Evolutionary conservation across 2,797 vertebrate species (phyloP), one percentile per base, ranked within the genome.

Genomic region (Alauda arvensis): DNA sequence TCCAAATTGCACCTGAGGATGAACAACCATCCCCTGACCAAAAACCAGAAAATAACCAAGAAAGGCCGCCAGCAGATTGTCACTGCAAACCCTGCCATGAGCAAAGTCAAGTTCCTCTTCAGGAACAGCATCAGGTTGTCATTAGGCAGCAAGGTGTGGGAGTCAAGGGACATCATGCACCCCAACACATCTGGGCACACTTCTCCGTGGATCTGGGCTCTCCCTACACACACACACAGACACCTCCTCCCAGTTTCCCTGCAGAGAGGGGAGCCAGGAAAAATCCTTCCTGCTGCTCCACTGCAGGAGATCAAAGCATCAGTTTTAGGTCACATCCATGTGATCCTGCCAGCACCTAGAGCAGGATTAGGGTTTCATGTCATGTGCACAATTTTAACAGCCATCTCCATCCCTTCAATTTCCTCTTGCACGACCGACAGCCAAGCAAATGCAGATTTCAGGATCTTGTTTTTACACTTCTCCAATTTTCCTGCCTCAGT

Each of bases 341-440:
- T 77, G 85, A 90, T 92, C 51, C 88, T 87, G 85, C 63, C 77
- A 55, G 66, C 3, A 52, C 29, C 91, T 24, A 65, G 63, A 88
- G 76, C 51, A 75, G 72, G 91, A 87, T 63, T 51, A 83, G 59
- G 77, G 61, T 45, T 89, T 52, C 45, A 16, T 62, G 80, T 76
- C 85, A 66, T 62, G 85, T n/a, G 49, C 76, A 62, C 87, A 69
- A 46, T 72, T 66, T 53, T 53, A 88, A 74, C 79, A 94, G 91
- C 77, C 93, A 78, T 24, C 65, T 91, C 57, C 77, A 42, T 56
- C 91, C 89, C 79, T 88, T 60, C 90, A 24, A 60, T 77, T 63
- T 79, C 90, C 90, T 79, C 84, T 53, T 45, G 34, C 42, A 72
- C 42, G 43, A 69, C 1, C 3, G 83, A 66, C 71, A 88, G 85